Evolutionary conservation across 2,888 invertebrate genomes (phyloP).

Genomic region (Mesorhabditis spiculigera): DNA sequence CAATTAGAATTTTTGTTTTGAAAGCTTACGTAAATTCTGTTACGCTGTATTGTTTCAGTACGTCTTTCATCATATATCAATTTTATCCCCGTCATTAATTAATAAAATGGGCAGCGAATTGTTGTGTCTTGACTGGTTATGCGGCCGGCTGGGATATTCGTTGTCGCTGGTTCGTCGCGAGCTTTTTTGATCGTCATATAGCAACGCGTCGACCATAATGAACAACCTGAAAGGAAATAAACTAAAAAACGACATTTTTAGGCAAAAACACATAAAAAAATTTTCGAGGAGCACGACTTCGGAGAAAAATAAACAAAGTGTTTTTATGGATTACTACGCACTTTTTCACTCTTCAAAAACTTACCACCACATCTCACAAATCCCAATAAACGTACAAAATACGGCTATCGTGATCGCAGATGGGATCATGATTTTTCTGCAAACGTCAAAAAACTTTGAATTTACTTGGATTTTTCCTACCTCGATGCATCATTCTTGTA

Average conservation of each 20-base stretch:
- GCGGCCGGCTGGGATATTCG: not conserved
- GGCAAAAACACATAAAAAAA: no score
- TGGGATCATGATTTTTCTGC: not conserved
- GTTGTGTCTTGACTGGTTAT: not conserved
- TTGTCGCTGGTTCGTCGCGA: not conserved
- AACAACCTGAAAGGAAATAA: not conserved
- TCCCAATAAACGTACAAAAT: slow-evolving; percentile 3
- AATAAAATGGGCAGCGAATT: not conserved
- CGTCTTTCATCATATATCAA: no score
- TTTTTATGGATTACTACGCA: no score
- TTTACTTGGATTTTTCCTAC: not conserved
- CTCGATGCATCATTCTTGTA: not conserved
- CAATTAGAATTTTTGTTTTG: no score
- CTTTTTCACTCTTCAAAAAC: not conserved
- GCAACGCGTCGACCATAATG: not conserved
- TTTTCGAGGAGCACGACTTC: no score
- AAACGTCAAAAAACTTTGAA: not conserved
- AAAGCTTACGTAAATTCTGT: no score
- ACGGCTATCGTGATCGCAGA: not conserved
- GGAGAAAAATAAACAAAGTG: no score
- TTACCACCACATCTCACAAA: not conserved
- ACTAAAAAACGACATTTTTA: no score
- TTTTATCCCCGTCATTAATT: slow-evolving; percentile 5
- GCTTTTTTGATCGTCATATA: not conserved
- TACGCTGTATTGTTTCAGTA: no score